Evolutionary conservation across 1,140 invertebrate genomes (phyloP), one percentile per base, ranked within the genome.

Genomic region (Pristionchus pacificus): DNA sequence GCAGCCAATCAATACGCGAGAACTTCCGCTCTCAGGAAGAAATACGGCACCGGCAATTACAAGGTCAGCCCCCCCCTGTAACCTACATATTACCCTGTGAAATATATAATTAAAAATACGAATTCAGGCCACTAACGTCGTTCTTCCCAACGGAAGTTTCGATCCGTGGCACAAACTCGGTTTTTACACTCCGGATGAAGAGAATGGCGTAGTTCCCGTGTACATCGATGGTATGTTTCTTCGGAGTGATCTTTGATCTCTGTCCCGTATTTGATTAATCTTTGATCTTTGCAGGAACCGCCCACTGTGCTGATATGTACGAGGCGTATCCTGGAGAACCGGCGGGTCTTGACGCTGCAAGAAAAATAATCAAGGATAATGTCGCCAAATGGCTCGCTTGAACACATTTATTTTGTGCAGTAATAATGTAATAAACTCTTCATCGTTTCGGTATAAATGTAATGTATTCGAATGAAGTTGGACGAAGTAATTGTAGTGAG

Each of bases 261-360:
- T 29, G 27, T 6, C 27, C 10, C 10, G 24, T 27, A 10, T 15
- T 61, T 10, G 30, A 10, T 61, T 61, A 49, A 19, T 49, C 6
- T 49, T 6, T 49, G 38, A 49, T 49, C 6, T 49, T 10, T 49
- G 10, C 63, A 65, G 63, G 65, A 61, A 67, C 65, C 15, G 65
- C 29, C 24, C 65, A 67, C 25, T 67, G 65, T 58, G 65, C 33
- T 25, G 65, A 67, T 58, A 67, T 67, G 65, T 67, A 67, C 38
- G 65, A 38, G 19, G 2, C 19, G 19, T 67, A 67, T 24, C 14
- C 3, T 27, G 29, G 58, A 38, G 65, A 67, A 58, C 31, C 19
- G 6, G 27, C 65, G 2, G 65, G 6, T 10, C 38, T 49, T 49
- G 19, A 49, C 6, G 38, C 6, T 49, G 38, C 38, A 49, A 49